Percentiles rank a stretch among this genome's conserved stretches.
Conservation (phyloP, 2,113 vertebrate species). For the Rhegmatorhina hoffmannsi region DNA sequence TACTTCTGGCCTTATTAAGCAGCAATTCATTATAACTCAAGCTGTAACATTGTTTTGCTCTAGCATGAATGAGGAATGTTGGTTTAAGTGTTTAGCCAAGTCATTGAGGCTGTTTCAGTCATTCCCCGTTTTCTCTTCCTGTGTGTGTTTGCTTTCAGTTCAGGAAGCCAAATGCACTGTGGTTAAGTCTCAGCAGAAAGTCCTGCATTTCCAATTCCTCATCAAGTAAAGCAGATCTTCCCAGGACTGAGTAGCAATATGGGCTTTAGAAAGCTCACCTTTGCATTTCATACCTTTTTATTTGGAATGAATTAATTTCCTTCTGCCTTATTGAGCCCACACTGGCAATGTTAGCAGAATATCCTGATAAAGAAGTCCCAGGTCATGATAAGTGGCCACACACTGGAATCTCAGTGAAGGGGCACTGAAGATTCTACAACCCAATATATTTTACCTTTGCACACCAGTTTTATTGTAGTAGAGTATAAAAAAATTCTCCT, state of each 20-base stretch:
- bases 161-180: background rate
- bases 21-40: background rate
- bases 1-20: slow-evolving; percentile 27
- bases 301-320: background rate
- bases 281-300: background rate
- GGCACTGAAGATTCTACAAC: background rate
- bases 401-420: background rate
- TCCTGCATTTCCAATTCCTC: background rate
- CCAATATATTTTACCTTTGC: background rate
- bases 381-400: background rate
- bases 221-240: background rate
- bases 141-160: background rate
- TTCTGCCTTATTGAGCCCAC: background rate
- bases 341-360: background rate
- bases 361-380: background rate
- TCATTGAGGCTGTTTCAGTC: background rate
- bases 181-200: background rate
- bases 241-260: background rate
- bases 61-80: background rate
- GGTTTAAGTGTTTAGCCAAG: background rate
- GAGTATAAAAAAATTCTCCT: background rate
- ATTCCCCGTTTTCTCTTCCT: background rate
- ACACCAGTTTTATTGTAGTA: background rate
- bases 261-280: background rate
- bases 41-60: background rate